Evolutionary conservation across 2,888 invertebrate species (phyloP).

Genomic region (Ochropacha duplaris): DNA sequence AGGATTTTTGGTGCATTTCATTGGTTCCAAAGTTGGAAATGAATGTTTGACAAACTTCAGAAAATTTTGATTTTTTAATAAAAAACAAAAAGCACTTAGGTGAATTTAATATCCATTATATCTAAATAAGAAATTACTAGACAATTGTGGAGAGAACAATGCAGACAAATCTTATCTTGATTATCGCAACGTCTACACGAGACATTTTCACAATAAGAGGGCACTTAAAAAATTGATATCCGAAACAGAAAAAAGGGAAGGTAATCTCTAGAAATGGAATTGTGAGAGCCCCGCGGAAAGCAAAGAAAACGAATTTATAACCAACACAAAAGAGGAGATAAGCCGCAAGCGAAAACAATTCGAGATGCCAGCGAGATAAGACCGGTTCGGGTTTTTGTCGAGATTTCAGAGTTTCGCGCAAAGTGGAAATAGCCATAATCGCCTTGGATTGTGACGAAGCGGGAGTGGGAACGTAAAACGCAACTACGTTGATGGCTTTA

Average conservation of each 20-base stretch:
- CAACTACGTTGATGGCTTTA: constrained; percentile 34
- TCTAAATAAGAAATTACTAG: background rate
- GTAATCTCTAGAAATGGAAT: constrained; percentile 35
- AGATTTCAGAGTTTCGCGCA: constrained; percentile 29
- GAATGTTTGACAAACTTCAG: background rate
- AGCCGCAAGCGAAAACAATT: constrained; percentile 52
- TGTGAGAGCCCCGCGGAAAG: constrained; percentile 32
- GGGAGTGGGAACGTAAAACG: constrained; percentile 23
- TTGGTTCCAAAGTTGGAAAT: background rate
- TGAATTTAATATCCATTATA: background rate
- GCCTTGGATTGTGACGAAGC: constrained; percentile 31
- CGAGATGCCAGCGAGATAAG: constrained; percentile 44
- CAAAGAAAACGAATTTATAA: constrained; percentile 48
- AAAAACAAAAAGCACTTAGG: background rate
- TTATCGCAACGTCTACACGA: constrained; percentile 31
- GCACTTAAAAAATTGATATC: constrained; percentile 39
- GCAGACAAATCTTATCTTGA: background rate
- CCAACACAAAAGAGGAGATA: constrained; percentile 50
- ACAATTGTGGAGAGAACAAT: background rate
- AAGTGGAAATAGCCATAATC: constrained; percentile 42
- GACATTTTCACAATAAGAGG: constrained; percentile 23
- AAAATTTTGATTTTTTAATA: background rate
- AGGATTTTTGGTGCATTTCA: background rate
- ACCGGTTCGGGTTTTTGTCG: constrained; percentile 34
- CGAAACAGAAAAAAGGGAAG: constrained; percentile 22